Base-by-base conservation (phyloP, 2,113 vertebrate genomes). In the Hyperoodon ampullatus region DNA sequence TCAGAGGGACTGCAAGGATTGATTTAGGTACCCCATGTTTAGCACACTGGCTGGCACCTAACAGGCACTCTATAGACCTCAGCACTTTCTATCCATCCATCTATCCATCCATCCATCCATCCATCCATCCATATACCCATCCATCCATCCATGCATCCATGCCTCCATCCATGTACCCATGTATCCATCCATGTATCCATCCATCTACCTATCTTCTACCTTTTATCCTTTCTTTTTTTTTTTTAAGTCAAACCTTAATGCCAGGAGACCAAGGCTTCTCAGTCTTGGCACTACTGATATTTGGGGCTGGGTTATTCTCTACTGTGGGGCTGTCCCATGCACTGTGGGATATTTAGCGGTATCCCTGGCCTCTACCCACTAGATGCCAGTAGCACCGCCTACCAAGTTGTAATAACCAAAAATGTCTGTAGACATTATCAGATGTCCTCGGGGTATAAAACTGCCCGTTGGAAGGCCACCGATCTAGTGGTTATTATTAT, bases 271-370 rank as follows among this genome's bases (percentile, higher is more conserved):
- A 55, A 78, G 53, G 12, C 65, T 92, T 71, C 68, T 77, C n/a
- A 16, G 1, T 63, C 61, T 61, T 2, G 0, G 66, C 1, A 6
- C 50, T 60, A 2, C 2, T 44, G 60, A 30, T 30, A 28, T 89
- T 16, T 26, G 24, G 68, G 15, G 53, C 75, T 39, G 44, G 65
- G 12, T 44, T 1, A 61, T 16, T 53, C 50, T 53, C 30, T 42
- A 13, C 10, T 4, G 16, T 39, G 4, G 9, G 23, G 33, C 3
- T 1, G 10, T 14, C 61, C 72, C 18, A 5, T 4, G 10, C 7
- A 5, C 24, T 35, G 55, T 26, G 33, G 42, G 19, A 5, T 12
- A 4, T 60, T 39, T 26, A 50, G 50, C 33, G 21, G 33, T 60
- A 39, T 47, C 39, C 24, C 61, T 28, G 8, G 23, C 15, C 14